Evolutionary conservation across 2,113 vertebrate genomes (phyloP), one percentile per base, ranked within the genome.

Genomic region (Mionectes macconnelli): DNA sequence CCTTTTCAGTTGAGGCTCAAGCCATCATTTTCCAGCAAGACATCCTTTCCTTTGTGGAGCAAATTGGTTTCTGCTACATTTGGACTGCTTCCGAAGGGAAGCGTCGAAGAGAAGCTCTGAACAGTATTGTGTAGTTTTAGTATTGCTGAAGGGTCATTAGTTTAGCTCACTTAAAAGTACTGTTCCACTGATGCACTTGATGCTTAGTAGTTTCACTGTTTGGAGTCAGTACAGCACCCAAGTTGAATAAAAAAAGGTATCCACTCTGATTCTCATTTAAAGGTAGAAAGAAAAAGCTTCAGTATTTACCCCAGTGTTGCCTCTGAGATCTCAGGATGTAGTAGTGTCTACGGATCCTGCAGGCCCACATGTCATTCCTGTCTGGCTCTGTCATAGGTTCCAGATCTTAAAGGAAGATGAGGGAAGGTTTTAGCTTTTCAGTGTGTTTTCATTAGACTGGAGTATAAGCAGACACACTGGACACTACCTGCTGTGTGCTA

Each of bases 401-500:
- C 67, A 55, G n/a, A 50, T 57, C 45, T 83, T 76, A 56, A 72
- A 82, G 70, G 75, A 82, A 69, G 28, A 6, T 44, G 39, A 91
- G 39, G 57, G 45, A 78, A 75, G 13, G 6, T 66, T 88, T 95
- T 83, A 53, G 21, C 31, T 92, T 84, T 69, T 76, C 42, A 12
- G 8, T 44, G 28, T n/a, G 24, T 39, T 66, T 53, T 72, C 10
- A 5, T 60, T 75, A 28, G 24, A 16, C 22, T 47, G 70, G 17
- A 86, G 8, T 59, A 12, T 59, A 63, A 84, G 47, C 14, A 59
- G 68, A 25, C 11, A n/a, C 40, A 8, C 49, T 53, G 33, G 19
- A 37, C 0, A 0, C 39, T 60, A 2, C 40, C 13, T 77, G 39
- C 40, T 35, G 0, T 27, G 30, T 23, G 23, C 45, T 75, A 12